Evolutionary conservation across 2,797 vertebrate genomes (phyloP).

Genomic region (Kryptolebias ocellatus): DNA sequence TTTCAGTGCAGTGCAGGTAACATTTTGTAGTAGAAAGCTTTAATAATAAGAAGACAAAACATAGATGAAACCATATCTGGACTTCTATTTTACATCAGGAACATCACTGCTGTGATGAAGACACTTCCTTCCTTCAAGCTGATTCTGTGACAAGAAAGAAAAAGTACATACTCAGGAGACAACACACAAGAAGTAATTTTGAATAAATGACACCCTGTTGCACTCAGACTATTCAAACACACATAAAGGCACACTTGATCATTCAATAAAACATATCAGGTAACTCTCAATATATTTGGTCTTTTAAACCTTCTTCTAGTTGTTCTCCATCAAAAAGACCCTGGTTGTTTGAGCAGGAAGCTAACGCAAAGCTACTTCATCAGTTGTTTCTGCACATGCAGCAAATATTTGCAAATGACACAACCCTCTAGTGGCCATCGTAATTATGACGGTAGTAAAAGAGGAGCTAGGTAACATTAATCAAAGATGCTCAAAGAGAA

Average conservation of each 20-base stretch:
- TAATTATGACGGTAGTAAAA: neutral
- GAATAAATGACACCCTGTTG: too few relatives aligned
- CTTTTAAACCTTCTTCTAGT: neutral
- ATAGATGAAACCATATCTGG: neutral
- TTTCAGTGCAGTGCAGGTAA: slow-evolving; percentile 11
- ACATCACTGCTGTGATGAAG: too few relatives aligned
- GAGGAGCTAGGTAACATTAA: neutral
- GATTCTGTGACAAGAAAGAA: too few relatives aligned
- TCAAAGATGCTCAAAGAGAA: neutral
- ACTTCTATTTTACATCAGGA: too few relatives aligned
- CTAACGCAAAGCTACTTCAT: neutral
- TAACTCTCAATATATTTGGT: neutral
- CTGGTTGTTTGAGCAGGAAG: neutral
- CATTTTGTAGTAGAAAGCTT: slow-evolving; percentile 1
- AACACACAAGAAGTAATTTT: too few relatives aligned
- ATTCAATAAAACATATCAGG: too few relatives aligned
- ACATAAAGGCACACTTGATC: too few relatives aligned
- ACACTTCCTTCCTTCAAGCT: too few relatives aligned
- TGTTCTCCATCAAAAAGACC: neutral
- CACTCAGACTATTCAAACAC: too few relatives aligned
- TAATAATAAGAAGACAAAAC: slow-evolving; percentile 7
- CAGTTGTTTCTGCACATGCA: neutral
- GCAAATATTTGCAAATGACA: neutral
- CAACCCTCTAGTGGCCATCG: neutral
- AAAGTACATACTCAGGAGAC: too few relatives aligned